Conservation (phyloP, 2,797 vertebrate genomes). For the Pogonophryne albipinna region DNA sequence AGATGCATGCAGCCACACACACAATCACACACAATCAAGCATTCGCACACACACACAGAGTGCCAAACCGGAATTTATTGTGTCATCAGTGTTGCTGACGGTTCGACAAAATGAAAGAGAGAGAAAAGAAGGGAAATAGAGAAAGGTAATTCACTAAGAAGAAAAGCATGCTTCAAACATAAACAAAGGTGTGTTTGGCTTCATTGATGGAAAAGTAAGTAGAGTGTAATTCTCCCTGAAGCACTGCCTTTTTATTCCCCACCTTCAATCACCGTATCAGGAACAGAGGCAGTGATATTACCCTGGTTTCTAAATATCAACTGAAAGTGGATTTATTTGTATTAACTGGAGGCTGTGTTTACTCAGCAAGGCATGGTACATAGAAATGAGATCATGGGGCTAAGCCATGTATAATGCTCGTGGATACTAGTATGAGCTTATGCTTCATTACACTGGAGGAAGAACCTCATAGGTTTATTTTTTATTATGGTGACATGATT, state of each 20-base stretch:
- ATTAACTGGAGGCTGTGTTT: constrained; percentile 83
- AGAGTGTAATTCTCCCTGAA: constrained; percentile 72
- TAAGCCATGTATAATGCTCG: constrained; percentile 54
- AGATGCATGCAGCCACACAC: constrained; percentile 36
- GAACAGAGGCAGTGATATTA: constrained; percentile 60
- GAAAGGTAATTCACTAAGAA: constrained; percentile 76
- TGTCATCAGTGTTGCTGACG: constrained; percentile 75
- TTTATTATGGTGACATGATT: constrained; percentile 61
- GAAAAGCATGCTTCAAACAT: constrained; percentile 76
- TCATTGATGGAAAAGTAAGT: constrained; percentile 77
- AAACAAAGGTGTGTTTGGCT: constrained; percentile 76
- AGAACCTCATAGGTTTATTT: constrained; percentile 40
- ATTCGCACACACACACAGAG: constrained; percentile 6
- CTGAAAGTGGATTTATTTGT: constrained; percentile 86
- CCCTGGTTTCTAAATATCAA: constrained; percentile 80
- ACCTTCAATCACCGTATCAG: constrained; percentile 80
- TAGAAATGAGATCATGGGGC: constrained; percentile 61
- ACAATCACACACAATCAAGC: constrained; percentile 31
- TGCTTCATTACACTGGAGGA: constrained; percentile 47
- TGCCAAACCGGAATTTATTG: constrained; percentile 69
- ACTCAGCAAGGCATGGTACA: constrained; percentile 72
- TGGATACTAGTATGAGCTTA: constrained; percentile 52
- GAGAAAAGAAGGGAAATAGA: constrained; percentile 59
- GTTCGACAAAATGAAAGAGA: constrained; percentile 72
- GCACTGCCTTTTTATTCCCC: constrained; percentile 65